Conservation (phyloP, 2,888 invertebrate species). For the Coenonympha arcania region DNA sequence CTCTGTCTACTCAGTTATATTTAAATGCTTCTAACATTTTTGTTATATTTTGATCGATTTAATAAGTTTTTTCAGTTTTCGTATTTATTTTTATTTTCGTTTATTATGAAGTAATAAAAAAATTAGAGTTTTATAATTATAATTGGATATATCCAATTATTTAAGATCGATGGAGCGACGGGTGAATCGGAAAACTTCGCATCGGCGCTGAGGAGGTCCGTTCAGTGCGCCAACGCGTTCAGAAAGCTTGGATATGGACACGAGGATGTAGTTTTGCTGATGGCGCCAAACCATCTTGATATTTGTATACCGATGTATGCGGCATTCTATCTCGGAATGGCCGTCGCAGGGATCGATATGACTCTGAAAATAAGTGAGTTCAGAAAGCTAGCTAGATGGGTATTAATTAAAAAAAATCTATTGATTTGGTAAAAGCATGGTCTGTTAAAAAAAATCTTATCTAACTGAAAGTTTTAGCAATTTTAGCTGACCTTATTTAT, state of each 20-base stretch:
- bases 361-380: constrained; percentile 46
- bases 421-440: too few species aligned
- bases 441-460: too few species aligned
- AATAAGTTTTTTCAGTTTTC: too few species aligned
- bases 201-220: constrained; percentile 48
- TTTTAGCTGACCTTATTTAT: too few species aligned
- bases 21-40: too few species aligned
- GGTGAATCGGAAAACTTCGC: constrained; percentile 55
- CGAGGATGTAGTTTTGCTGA: constrained; percentile 61
- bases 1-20: too few species aligned
- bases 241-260: constrained; percentile 46
- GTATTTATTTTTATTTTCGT: too few species aligned
- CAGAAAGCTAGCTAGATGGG: too few species aligned
- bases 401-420: too few species aligned
- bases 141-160: neutral
- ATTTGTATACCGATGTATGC: constrained; percentile 63
- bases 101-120: neutral
- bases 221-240: constrained; percentile 57
- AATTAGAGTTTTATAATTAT: neutral
- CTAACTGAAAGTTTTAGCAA: too few species aligned
- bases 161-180: constrained; percentile 58
- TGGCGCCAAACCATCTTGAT: constrained; percentile 66
- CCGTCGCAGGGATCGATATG: constrained; percentile 47
- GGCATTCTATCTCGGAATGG: constrained; percentile 57
- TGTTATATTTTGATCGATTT: too few species aligned